Percentiles rank a stretch among this genome's conserved stretches.
Conservation (phyloP, 2,797 vertebrate genomes). For the Leptatherina wallacei region DNA sequence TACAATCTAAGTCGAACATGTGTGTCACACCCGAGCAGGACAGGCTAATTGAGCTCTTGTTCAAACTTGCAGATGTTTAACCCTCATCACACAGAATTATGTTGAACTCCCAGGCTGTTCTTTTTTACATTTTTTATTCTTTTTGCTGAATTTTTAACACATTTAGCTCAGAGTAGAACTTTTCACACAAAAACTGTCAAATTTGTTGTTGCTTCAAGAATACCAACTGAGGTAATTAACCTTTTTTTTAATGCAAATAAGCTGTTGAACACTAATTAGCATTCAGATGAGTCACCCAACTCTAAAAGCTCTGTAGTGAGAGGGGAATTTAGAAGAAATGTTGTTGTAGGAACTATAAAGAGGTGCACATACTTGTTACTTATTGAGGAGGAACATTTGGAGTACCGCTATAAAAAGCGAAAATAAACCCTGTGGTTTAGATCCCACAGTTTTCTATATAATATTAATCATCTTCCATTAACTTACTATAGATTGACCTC, state of each 20-base stretch:
- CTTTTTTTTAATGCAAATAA: not conserved
- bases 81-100: no score
- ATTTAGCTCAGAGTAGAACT: no score
- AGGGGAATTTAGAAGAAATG: not conserved
- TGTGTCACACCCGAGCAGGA: no score
- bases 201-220: not conserved
- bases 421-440: not conserved
- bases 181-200: not conserved
- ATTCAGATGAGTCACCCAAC: not conserved
- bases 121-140: no score
- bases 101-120: no score
- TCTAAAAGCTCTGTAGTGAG: not conserved
- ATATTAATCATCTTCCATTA: not conserved
- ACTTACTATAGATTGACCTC: constrained; percentile 5
- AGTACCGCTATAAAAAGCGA: no score
- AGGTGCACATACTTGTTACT: not conserved
- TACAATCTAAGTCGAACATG: no score
- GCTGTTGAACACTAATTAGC: not conserved
- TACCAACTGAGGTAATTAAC: not conserved
- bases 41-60: no score
- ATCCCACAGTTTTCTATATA: not conserved
- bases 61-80: no score
- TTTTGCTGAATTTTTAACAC: no score
- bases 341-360: not conserved
- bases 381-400: not conserved